These are phyloP conservation scores for Dinomys branickii DNA, from an alignment of 2,113 vertebrate species.

Conservation along the genomic window DNA sequence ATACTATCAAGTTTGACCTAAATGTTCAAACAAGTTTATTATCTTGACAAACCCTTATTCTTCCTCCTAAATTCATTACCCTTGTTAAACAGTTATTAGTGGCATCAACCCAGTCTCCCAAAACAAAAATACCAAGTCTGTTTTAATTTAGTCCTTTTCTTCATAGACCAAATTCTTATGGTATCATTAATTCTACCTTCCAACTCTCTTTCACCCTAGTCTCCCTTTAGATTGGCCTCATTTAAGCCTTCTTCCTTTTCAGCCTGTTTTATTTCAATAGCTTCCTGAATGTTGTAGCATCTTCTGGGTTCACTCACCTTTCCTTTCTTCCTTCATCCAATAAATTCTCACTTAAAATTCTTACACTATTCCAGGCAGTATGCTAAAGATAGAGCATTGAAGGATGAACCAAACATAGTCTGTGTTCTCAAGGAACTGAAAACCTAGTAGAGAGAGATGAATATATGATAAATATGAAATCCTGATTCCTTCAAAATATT, in stretches of 20 bases:
- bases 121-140: not conserved
- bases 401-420: not conserved
- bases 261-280: conserved; percentile 27
- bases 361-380: not conserved
- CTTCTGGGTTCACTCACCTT: not conserved
- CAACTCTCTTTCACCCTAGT: conserved; percentile 16
- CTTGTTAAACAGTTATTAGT: conserved; percentile 3
- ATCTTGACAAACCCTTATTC: not conserved
- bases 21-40: conserved; percentile 26
- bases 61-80: not conserved
- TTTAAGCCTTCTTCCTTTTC: conserved; percentile 7
- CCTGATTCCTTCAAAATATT: conserved; percentile 20
- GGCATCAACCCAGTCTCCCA: not conserved
- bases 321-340: not conserved
- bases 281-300: not conserved
- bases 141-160: conserved; percentile 23
- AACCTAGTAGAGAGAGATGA: not conserved
- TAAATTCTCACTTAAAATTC: not conserved
- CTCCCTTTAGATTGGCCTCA: not conserved
- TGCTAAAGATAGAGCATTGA: conserved; percentile 14
- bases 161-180: not conserved
- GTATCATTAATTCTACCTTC: not conserved
- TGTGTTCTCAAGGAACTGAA: not conserved
- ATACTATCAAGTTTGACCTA: conserved; percentile 8
- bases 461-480: conserved; percentile 38